These are phyloP conservation scores for Ophioninae sp. DNA, from an alignment of 2,888 invertebrate species.

Conservation along the genomic window DNA sequence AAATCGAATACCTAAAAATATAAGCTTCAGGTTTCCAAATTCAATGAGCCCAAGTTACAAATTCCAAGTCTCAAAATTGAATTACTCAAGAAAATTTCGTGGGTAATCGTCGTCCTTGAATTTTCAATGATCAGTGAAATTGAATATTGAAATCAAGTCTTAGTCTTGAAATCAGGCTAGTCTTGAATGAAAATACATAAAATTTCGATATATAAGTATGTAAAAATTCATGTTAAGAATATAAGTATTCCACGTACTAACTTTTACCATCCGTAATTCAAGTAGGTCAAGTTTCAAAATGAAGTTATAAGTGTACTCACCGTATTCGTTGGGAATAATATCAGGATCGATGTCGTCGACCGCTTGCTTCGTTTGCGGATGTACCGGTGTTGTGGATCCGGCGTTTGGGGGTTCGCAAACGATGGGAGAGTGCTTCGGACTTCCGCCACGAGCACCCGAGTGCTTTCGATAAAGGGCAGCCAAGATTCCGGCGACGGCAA, in stretches of 20 bases:
- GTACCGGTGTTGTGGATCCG: slow-evolving; percentile 80
- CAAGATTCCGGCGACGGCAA: slow-evolving; percentile 89
- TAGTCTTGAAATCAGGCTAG: no score
- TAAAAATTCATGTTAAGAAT: neutral
- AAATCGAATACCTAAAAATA: neutral
- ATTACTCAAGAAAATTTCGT: neutral
- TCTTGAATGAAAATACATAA: no score
- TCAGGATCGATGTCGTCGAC: slow-evolving; percentile 91
- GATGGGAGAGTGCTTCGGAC: slow-evolving; percentile 78
- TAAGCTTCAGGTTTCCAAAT: neutral
- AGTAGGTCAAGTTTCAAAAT: neutral
- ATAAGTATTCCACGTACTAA: neutral
- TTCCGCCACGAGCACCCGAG: slow-evolving; percentile 75
- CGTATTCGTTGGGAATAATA: slow-evolving; percentile 93
- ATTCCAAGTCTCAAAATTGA: no score
- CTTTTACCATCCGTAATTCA: neutral
- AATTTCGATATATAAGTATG: no score
- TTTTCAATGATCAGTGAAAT: no score
- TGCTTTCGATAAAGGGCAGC: slow-evolving; percentile 86
- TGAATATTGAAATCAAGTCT: no score
- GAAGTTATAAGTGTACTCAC: slow-evolving; percentile 82
- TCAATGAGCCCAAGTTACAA: no score
- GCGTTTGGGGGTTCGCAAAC: slow-evolving; percentile 78
- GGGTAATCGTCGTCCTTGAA: no score
- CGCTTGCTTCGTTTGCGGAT: slow-evolving; percentile 83